Percentiles rank a stretch among this genome's conserved stretches.
phyloP scores from a whole-genome alignment of 2,113 vertebrate genomes.

The Tragelaphus buxtoni region DNA sequence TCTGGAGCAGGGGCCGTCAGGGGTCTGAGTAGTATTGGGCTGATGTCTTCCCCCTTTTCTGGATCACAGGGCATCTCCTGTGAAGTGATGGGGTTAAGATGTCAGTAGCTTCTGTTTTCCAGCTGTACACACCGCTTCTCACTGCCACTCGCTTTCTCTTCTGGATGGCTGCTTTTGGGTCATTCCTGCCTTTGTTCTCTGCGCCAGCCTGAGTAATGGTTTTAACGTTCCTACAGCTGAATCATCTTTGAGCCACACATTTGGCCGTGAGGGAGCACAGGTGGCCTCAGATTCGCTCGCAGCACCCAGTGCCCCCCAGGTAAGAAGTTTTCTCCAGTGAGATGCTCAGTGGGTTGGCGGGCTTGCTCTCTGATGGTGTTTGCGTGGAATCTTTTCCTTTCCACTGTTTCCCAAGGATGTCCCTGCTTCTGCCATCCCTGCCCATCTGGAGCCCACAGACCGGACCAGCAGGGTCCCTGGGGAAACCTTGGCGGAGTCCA shows the following conservation, averaged over 20 bases:
- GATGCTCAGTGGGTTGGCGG: fast-evolving
- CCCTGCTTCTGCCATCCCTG: slow-evolving; percentile 4
- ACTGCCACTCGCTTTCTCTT: background rate
- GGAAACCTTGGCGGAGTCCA: slow-evolving; percentile 65
- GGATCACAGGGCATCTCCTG: background rate
- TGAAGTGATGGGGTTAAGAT: background rate
- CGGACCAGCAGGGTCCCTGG: slow-evolving; percentile 71
- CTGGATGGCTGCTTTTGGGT: background rate
- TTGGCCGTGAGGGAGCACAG: slow-evolving; percentile 33
- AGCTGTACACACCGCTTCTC: background rate
- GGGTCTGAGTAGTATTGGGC: background rate
- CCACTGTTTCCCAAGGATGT: slow-evolving; percentile 59
- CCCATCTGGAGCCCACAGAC: slow-evolving; percentile 64
- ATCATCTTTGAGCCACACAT: slow-evolving; percentile 45
- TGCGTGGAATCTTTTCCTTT: background rate
- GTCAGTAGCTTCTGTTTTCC: background rate
- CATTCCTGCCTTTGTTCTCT: background rate
- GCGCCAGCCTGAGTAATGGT: background rate
- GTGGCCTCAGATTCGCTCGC: background rate
- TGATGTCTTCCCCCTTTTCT: background rate
- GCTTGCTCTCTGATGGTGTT: background rate
- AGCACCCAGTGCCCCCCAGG: slow-evolving; percentile 78
- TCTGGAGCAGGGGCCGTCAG: background rate
- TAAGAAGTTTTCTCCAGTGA: slow-evolving; percentile 63
- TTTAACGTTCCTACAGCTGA: slow-evolving; percentile 62